These are phyloP conservation scores for Lasioglossum leucozonium DNA, from an alignment of 2,888 invertebrate genomes.

Conservation along the genomic window DNA sequence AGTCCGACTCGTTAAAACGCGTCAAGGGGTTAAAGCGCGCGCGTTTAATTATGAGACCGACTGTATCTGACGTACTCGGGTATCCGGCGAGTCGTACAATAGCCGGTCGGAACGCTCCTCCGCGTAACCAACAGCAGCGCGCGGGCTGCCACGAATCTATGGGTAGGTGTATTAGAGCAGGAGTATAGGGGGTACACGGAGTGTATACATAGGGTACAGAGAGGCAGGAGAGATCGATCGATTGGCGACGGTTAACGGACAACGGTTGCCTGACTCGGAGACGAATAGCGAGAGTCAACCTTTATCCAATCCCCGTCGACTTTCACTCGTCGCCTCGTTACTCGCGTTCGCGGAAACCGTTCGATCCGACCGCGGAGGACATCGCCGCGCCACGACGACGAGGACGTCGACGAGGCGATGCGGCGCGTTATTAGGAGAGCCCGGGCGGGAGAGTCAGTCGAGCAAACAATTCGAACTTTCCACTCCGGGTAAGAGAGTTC, in stretches of 20 bases:
- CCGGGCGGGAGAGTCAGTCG: not conserved
- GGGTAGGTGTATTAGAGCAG: not conserved
- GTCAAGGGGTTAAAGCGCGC: too few species aligned
- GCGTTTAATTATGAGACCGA: too few species aligned
- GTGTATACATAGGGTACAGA: not conserved
- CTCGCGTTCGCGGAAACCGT: constrained; percentile 13
- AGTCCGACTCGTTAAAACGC: too few species aligned
- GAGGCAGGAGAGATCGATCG: not conserved
- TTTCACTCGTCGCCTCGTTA: constrained; percentile 21
- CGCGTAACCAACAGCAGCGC: not conserved
- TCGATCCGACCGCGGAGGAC: constrained; percentile 12
- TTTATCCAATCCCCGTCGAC: not conserved
- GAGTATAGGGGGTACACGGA: too few species aligned
- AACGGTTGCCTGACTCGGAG: not conserved
- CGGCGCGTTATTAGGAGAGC: constrained; percentile 28
- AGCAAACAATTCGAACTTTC: constrained; percentile 43
- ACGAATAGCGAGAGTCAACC: constrained; percentile 13
- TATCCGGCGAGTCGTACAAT: too few species aligned
- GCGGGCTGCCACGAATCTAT: not conserved
- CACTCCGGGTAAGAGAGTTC: constrained; percentile 21
- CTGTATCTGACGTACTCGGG: too few species aligned
- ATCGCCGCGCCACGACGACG: not conserved
- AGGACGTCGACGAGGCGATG: not conserved
- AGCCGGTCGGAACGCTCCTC: not conserved
- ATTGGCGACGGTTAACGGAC: constrained; percentile 16